Conservation (phyloP, 2,888 invertebrate genomes). For the Cheilosia vulpina region DNA sequence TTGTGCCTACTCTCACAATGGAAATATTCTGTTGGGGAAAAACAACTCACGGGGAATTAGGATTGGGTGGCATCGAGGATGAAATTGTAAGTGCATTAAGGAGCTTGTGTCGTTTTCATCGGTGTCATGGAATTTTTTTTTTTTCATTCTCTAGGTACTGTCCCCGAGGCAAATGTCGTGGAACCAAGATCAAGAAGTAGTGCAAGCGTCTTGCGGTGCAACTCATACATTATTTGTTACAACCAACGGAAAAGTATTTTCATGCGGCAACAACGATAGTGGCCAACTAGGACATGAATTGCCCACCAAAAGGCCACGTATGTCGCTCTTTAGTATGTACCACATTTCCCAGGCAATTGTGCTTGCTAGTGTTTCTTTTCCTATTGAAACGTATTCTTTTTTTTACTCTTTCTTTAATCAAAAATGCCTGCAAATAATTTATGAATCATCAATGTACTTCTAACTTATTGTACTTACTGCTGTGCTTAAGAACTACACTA, state of each 20-base stretch:
- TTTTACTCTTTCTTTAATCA: background rate
- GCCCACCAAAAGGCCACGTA: slow-evolving; percentile 88
- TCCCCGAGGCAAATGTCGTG: slow-evolving; percentile 87
- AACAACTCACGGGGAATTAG: slow-evolving; percentile 90
- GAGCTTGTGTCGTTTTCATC: background rate
- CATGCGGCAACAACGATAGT: slow-evolving; percentile 96
- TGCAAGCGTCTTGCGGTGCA: slow-evolving; percentile 89
- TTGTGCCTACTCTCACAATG: slow-evolving; percentile 76
- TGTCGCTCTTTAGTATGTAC: slow-evolving; percentile 87
- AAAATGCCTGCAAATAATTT: no score
- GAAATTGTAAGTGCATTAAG: slow-evolving; percentile 84
- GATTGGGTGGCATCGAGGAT: slow-evolving; percentile 90
- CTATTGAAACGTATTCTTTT: background rate
- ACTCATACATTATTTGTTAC: slow-evolving; percentile 92
- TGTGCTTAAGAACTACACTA: no score
- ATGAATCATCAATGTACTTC: no score
- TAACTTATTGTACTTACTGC: no score
- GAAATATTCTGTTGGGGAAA: slow-evolving; percentile 91
- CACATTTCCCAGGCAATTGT: slow-evolving; percentile 62
- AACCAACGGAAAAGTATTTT: slow-evolving; percentile 90
- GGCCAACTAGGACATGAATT: slow-evolving; percentile 94
- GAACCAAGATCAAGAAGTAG: slow-evolving; percentile 85
- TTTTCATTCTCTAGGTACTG: slow-evolving; percentile 84
- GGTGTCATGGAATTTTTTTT: background rate
- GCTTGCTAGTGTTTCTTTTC: slow-evolving; percentile 25